A percentile compares a stretch with the other conserved stretches of the same genome.
These are phyloP conservation scores for Phengaris arion DNA, from an alignment of 2,888 invertebrate genomes.

Conservation along the genomic window DNA sequence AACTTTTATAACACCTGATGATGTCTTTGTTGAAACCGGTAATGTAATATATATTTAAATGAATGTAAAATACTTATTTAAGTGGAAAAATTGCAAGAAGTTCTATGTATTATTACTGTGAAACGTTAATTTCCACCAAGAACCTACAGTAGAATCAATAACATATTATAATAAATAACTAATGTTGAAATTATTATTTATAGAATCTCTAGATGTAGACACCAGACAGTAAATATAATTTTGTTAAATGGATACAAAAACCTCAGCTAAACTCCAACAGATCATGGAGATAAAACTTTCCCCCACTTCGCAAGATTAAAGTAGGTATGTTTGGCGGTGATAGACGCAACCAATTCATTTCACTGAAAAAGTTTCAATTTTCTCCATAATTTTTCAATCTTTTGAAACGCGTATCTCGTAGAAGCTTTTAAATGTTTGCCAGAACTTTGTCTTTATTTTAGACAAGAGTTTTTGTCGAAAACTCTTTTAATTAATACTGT, in stretches of 20 bases:
- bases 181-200: too few species aligned
- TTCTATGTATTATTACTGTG: too few species aligned
- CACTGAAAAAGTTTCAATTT: slow-evolving; percentile 25
- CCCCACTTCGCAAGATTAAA: slow-evolving; percentile 19
- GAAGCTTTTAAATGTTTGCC: slow-evolving; percentile 21
- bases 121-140: too few species aligned
- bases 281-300: slow-evolving; percentile 22
- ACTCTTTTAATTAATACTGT: slow-evolving; percentile 9
- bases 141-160: too few species aligned
- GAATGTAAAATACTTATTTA: too few species aligned
- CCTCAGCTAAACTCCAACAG: slow-evolving; percentile 53
- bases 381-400: slow-evolving; percentile 24
- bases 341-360: slow-evolving; percentile 20
- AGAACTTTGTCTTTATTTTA: slow-evolving; percentile 9
- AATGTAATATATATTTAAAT: too few species aligned
- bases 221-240: neutral
- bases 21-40: too few species aligned
- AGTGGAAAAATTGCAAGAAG: too few species aligned
- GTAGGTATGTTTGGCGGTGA: slow-evolving; percentile 15
- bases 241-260: neutral
- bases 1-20: too few species aligned
- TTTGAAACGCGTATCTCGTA: slow-evolving; percentile 14
- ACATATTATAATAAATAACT: too few species aligned
- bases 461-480: slow-evolving; percentile 4
- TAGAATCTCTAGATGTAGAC: too few species aligned